phyloP scores from a whole-genome alignment of 2,888 invertebrate genomes.

The Busseola fusca region DNA sequence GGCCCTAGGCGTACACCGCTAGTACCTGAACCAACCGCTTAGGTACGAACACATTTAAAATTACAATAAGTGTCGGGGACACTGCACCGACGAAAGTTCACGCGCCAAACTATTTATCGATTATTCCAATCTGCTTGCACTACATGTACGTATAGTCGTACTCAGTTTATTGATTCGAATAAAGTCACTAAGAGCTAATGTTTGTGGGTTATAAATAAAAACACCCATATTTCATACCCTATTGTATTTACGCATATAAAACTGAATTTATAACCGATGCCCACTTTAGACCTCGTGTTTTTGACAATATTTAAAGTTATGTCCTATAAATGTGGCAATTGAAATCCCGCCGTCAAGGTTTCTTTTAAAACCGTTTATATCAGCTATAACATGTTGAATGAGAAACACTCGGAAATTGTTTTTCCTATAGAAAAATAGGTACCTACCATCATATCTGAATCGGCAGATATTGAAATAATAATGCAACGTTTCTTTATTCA shows the following conservation, averaged over 20 bases:
- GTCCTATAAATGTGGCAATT: slow-evolving; percentile 48
- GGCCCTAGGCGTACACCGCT: slow-evolving; percentile 63
- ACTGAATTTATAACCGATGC: slow-evolving; percentile 56
- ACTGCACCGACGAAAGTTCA: slow-evolving; percentile 81
- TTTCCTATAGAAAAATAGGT: slow-evolving; percentile 22
- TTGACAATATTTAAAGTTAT: slow-evolving; percentile 58
- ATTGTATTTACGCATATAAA: slow-evolving; percentile 60
- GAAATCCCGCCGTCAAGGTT: slow-evolving; percentile 36
- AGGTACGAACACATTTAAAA: slow-evolving; percentile 84
- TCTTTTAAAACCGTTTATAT: slow-evolving; percentile 22
- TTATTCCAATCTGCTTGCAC: slow-evolving; percentile 76
- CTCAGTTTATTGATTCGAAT: slow-evolving; percentile 59
- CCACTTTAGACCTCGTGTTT: slow-evolving; percentile 47
- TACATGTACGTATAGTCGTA: slow-evolving; percentile 45
- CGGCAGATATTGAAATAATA: neutral
- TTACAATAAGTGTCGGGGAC: slow-evolving; percentile 84
- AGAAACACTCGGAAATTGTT: slow-evolving; percentile 5
- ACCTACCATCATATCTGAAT: neutral
- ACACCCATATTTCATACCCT: slow-evolving; percentile 55
- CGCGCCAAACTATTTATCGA: slow-evolving; percentile 79
- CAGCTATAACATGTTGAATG: neutral
- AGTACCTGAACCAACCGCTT: slow-evolving; percentile 67
- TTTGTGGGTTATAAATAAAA: slow-evolving; percentile 58
- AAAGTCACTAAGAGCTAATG: slow-evolving; percentile 48
- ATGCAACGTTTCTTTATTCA: neutral